Conservation (phyloP, 1,140 invertebrate genomes). For the Aporrectodea caliginosa region DNA sequence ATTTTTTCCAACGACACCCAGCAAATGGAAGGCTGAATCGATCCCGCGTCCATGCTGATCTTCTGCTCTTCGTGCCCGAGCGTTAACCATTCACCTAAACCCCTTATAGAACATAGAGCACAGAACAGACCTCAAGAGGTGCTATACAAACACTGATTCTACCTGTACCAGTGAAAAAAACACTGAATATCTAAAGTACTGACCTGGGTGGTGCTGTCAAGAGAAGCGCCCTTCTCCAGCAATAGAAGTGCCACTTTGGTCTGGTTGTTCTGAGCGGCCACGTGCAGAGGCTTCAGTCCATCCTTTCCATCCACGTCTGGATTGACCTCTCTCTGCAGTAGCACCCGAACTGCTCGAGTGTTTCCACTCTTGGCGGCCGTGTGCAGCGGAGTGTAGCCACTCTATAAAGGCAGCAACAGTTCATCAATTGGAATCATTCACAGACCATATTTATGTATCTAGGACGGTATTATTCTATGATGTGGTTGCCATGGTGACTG, state of each 20-base stretch:
- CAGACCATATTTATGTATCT: too few species aligned
- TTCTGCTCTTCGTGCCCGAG: too few species aligned
- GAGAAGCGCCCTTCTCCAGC: conserved; percentile 89
- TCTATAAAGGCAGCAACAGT: too few species aligned
- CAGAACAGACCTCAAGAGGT: too few species aligned
- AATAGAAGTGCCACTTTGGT: conserved; percentile 89
- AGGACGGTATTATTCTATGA: too few species aligned
- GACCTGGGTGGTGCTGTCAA: conserved; percentile 83
- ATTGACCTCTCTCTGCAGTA: conserved; percentile 87
- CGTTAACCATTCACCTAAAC: too few species aligned
- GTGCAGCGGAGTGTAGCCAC: conserved; percentile 98
- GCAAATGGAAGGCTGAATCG: too few species aligned
- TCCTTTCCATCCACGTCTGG: conserved; percentile 97
- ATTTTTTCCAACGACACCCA: too few species aligned
- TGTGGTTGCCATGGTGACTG: too few species aligned
- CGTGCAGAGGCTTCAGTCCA: conserved; percentile 93
- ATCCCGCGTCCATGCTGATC: too few species aligned
- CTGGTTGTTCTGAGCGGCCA: conserved; percentile 98
- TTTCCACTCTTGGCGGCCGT: conserved; percentile 99
- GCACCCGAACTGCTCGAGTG: conserved; percentile 86
- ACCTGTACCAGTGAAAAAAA: background rate
- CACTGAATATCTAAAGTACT: background rate
- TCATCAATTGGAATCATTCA: too few species aligned
- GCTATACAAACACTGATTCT: background rate
- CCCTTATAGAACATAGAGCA: too few species aligned